phyloP scores from a whole-genome alignment of 2,888 invertebrate species.

The Embidobia sp. region DNA sequence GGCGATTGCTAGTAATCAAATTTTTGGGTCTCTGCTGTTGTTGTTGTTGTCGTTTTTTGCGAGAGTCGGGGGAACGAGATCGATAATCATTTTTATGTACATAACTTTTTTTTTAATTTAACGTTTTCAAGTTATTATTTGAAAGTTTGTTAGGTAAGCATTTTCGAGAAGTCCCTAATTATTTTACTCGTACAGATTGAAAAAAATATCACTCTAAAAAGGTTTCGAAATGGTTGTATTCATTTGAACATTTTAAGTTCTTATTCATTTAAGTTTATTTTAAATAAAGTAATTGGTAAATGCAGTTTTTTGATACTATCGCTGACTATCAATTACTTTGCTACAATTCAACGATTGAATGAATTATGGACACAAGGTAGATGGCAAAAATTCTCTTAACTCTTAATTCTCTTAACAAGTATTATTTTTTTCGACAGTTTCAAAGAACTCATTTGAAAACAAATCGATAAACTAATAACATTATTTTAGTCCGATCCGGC shows the following conservation, averaged over 20 bases:
- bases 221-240: not conserved
- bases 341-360: slow-evolving; percentile 11
- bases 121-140: too few relatives aligned
- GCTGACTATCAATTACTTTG: not conserved
- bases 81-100: too few relatives aligned
- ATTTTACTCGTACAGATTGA: too few relatives aligned
- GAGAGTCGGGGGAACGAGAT: too few relatives aligned
- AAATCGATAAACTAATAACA: too few relatives aligned
- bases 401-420: slow-evolving; percentile 9
- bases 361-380: not conserved
- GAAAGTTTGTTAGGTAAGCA: too few relatives aligned
- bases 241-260: not conserved
- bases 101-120: too few relatives aligned
- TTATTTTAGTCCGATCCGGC: too few relatives aligned
- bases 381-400: slow-evolving; percentile 14
- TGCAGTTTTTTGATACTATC: not conserved
- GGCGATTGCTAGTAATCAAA: not conserved
- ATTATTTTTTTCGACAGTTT: too few relatives aligned
- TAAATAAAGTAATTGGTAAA: slow-evolving; percentile 7
- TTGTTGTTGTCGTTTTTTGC: not conserved
- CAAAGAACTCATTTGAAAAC: too few relatives aligned
- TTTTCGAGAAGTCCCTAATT: too few relatives aligned
- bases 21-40: not conserved
- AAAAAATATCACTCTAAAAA: too few relatives aligned
- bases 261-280: slow-evolving; percentile 5